Evolutionary conservation across 2,888 invertebrate species (phyloP).

Genomic region (Exephanes ischioxanthus): DNA sequence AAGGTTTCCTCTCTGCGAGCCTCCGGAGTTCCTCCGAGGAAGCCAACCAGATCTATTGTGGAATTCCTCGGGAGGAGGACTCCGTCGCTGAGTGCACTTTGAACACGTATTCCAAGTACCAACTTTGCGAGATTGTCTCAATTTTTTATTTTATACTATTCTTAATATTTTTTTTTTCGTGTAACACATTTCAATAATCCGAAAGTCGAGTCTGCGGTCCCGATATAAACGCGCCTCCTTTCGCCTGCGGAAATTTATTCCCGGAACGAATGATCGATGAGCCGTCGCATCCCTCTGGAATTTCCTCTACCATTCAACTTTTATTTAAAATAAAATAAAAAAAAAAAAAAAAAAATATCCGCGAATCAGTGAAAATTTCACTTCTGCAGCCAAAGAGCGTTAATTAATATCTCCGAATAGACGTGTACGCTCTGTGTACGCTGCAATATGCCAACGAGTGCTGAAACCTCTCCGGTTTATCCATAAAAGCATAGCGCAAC

Average conservation of each 20-base stretch:
- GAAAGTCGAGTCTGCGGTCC: neutral
- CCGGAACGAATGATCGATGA: constrained; percentile 19
- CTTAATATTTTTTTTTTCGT: neutral
- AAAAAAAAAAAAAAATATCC: neutral
- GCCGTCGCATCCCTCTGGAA: constrained; percentile 19
- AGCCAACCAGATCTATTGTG: constrained; percentile 35
- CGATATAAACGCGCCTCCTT: neutral
- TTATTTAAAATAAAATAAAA: neutral
- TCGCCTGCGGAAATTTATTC: neutral
- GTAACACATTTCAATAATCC: neutral
- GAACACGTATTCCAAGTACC: constrained; percentile 18
- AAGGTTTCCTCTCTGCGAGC: constrained; percentile 3
- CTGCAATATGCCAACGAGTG: constrained; percentile 48
- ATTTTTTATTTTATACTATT: neutral
- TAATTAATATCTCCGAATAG: constrained; percentile 52
- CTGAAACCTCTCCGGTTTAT: constrained; percentile 24
- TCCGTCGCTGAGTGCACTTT: constrained; percentile 51
- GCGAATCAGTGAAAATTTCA: constrained; percentile 15
- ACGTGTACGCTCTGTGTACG: constrained; percentile 10
- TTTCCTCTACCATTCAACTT: constrained; percentile 24
- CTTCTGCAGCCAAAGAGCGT: constrained; percentile 20
- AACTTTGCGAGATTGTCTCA: constrained; percentile 5
- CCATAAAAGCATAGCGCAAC: constrained; percentile 43
- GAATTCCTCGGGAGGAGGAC: constrained; percentile 33
- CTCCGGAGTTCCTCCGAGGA: constrained; percentile 45